Conservation (phyloP, 2,113 vertebrate species). For the Xiphophorus couchianus region DNA sequence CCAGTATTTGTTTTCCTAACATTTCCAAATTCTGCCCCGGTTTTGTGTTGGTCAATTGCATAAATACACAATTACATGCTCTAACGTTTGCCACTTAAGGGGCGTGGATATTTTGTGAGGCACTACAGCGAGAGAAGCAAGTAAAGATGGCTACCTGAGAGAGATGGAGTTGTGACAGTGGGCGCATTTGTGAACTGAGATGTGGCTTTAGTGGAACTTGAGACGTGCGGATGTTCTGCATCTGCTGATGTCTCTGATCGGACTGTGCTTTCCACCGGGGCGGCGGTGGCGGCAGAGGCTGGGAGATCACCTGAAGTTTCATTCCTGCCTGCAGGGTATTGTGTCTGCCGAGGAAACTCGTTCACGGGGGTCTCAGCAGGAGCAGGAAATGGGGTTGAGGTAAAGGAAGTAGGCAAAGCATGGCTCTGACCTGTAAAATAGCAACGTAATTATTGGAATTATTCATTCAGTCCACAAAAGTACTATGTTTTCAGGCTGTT, state of each 20-base stretch:
- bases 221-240: not conserved
- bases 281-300: not conserved
- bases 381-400: not conserved
- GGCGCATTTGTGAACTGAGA: slow-evolving; percentile 3
- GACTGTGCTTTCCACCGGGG: not conserved
- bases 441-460: not conserved
- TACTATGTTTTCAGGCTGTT: too few species aligned
- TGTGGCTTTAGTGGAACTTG: not conserved
- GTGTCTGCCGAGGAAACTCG: slow-evolving; percentile 13
- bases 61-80: not conserved
- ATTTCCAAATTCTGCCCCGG: not conserved
- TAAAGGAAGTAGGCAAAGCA: slow-evolving; percentile 17
- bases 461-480: too few species aligned
- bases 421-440: slow-evolving; percentile 46
- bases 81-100: not conserved
- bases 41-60: too few species aligned
- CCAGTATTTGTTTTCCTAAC: too few species aligned
- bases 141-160: slow-evolving; percentile 45
- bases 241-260: slow-evolving; percentile 15
- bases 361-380: slow-evolving; percentile 18
- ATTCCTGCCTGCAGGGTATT: slow-evolving; percentile 6
- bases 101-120: not conserved
- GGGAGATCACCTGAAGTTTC: slow-evolving; percentile 17
- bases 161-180: not conserved
- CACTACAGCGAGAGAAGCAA: not conserved